Conservation (phyloP, 2,113 vertebrate species). For the Pleuronectes platessa region DNA sequence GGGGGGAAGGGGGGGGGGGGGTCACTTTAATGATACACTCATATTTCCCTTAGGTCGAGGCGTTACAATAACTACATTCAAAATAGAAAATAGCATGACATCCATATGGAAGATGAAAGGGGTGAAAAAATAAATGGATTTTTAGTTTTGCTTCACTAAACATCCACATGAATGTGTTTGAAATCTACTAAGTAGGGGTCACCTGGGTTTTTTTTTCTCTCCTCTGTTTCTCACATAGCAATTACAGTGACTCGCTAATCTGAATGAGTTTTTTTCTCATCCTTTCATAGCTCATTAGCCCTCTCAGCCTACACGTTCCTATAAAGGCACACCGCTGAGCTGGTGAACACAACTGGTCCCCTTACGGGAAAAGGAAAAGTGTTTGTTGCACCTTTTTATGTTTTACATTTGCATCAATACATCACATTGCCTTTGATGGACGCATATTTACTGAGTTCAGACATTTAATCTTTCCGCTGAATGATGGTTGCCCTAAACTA, state of each 20-base stretch:
- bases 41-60: too few relatives aligned
- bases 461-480: not conserved
- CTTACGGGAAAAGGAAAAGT: not conserved
- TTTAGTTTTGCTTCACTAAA: not conserved
- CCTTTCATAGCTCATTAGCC: constrained; percentile 44
- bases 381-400: too few relatives aligned
- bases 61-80: too few relatives aligned
- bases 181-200: constrained; percentile 1
- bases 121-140: not conserved
- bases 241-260: not conserved
- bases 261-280: constrained; percentile 33
- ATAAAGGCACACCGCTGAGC: not conserved
- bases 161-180: not conserved
- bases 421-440: too few relatives aligned
- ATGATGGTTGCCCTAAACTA: too few relatives aligned
- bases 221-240: not conserved
- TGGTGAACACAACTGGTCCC: not conserved
- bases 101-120: too few relatives aligned
- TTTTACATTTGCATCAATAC: too few relatives aligned
- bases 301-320: constrained; percentile 5
- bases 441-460: not conserved
- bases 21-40: too few relatives aligned
- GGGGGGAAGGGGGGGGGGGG: too few relatives aligned
- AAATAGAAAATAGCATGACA: too few relatives aligned
- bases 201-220: not conserved